These are phyloP conservation scores for Drosophila limbata DNA, from an alignment of 2,888 invertebrate species.

Conservation along the genomic window DNA sequence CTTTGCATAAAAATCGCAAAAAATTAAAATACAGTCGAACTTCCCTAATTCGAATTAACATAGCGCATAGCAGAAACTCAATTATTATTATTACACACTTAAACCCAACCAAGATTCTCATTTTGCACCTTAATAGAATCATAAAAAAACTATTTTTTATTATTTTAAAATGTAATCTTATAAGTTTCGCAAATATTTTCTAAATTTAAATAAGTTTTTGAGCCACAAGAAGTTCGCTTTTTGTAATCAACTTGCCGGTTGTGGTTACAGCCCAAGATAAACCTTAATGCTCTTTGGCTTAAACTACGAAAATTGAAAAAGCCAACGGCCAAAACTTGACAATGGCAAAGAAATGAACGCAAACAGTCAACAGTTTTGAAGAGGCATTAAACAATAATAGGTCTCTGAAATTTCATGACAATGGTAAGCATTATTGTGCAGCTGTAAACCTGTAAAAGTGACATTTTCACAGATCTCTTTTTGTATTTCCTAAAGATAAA, in stretches of 20 bases:
- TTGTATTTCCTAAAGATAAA: not conserved
- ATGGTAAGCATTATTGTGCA: not conserved
- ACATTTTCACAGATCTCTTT: not conserved
- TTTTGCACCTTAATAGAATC: too few species aligned
- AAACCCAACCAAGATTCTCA: too few species aligned
- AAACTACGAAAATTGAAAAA: conserved; percentile 7
- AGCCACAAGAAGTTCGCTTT: not conserved
- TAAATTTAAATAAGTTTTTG: not conserved
- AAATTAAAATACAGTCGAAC: not conserved
- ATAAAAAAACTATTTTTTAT: too few species aligned
- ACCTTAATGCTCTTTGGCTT: conserved; percentile 11
- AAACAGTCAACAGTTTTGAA: conserved; percentile 9
- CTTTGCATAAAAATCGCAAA: not conserved
- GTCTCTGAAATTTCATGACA: not conserved
- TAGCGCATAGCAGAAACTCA: not conserved
- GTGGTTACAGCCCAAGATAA: conserved; percentile 2
- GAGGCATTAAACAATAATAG: conserved; percentile 5
- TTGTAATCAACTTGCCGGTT: not conserved
- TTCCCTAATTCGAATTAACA: conserved; percentile 1
- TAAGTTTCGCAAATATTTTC: not conserved
- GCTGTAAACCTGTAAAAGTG: not conserved
- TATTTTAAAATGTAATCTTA: too few species aligned
- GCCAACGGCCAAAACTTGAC: conserved; percentile 6
- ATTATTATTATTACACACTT: not conserved
- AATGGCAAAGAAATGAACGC: conserved; percentile 4